Evolutionary conservation across 2,113 vertebrate species (phyloP), one percentile per base, ranked within the genome.

Genomic region (Apeltes quadracus): DNA sequence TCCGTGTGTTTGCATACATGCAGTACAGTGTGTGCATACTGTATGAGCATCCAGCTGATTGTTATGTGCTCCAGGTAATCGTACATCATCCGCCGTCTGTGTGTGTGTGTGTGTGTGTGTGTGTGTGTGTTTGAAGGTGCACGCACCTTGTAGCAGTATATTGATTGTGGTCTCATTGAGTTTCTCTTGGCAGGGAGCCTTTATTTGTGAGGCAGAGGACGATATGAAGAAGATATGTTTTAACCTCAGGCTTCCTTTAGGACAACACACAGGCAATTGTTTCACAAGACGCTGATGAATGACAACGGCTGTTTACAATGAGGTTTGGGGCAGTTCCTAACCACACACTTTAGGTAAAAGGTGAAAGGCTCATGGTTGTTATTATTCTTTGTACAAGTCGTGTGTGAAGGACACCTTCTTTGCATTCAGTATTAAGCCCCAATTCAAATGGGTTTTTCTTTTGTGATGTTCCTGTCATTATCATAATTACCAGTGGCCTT

Each of bases 151-250:
- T 86, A 89, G 87, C 88, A 62, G 32, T 79, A 62, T 91, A 91
- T 93, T 88, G 91, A 93, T 92, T 88, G 81, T 85, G 65, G 84
- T 82, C 84, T 89, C 83, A 92, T 92, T 92, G 83, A 88, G 81
- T 88, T 84, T 83, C 75, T 89, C 59, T 83, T 86, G 76, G 85
- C 77, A 66, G 61, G 38, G 46, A 83, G 56, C 86, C 78, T 88
- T 90, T 84, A 88, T 93, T 91, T 93, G 91, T 88, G 83, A 84
- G 83, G 90, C 85, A 78, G 79, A 83, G 76, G 85, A 81, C 38
- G 81, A 85, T 90, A 85, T 87, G 82, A 90, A 90, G 83, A 89
- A 87, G 79, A 87, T 83, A 78, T 88, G 86, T 88, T 82, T n/a
- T 84, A 82, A 89, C 88, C 79, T 66, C 58, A 64, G 84, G 79